phyloP scores from a whole-genome alignment of 1,140 invertebrate genomes.

The Meloidogyne hapla region DNA sequence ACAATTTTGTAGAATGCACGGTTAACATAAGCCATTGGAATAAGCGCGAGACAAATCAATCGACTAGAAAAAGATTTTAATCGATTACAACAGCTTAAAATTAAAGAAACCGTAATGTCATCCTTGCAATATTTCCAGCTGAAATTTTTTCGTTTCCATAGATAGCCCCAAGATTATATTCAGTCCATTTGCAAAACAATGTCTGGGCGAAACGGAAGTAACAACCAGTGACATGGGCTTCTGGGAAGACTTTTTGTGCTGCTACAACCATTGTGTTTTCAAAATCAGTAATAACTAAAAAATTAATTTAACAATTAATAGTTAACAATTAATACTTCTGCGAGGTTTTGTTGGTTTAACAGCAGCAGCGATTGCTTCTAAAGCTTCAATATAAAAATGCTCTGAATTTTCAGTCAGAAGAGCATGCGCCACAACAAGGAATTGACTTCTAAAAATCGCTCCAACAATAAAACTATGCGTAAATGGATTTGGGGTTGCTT shows the following conservation, averaged over 20 bases:
- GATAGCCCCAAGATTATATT: not conserved
- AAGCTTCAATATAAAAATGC: not conserved
- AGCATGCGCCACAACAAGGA: constrained; percentile 1
- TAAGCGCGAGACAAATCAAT: not conserved
- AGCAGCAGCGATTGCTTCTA: not conserved
- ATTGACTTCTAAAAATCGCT: not conserved
- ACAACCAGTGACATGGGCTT: not conserved
- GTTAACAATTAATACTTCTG: no score
- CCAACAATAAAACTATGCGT: not conserved
- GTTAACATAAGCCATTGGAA: not conserved
- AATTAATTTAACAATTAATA: no score
- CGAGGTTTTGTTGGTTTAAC: not conserved
- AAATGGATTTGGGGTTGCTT: not conserved
- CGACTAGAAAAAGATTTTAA: not conserved
- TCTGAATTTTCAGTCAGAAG: not conserved
- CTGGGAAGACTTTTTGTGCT: not conserved
- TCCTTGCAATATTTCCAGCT: not conserved
- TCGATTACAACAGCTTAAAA: no score
- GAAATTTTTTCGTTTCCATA: not conserved
- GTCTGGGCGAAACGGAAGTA: not conserved
- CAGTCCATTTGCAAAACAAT: not conserved
- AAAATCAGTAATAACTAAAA: not conserved
- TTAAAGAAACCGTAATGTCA: not conserved
- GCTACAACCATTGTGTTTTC: not conserved
- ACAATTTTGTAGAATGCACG: not conserved